Base-by-base conservation (phyloP, 92 coral and sea anemone species). In the Porites cylindrica region DNA sequence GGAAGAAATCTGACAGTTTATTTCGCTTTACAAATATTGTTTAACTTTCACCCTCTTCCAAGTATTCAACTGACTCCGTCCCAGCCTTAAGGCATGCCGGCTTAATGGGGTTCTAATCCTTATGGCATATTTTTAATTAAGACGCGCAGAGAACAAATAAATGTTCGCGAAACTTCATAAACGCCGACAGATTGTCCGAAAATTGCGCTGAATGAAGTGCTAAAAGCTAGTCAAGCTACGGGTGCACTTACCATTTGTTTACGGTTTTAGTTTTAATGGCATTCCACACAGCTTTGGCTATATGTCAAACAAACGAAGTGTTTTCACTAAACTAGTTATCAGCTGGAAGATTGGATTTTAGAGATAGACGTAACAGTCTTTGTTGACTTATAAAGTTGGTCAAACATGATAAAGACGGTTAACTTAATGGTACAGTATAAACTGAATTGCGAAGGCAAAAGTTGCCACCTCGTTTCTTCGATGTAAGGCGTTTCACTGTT, bases 161-260 rank as follows among this genome's bases (percentile, higher is more conserved):
- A 47, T 59, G 59, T 71, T 70, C 66, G 59, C 32, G 20, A 3
- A 51, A 81, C 60, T 61, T 70, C 86, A 82, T 52, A 82, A 82
- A 72, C 43, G 86, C 86, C 86, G 86, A 70, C 85, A 11, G 77
- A 43, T 82, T 71, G 66, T 16, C 11, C 58, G 26, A 82, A 50
- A 70, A 59, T 67, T 16, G 66, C 5, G 85, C 23, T 68, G 51
- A 71, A 82, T 38, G 20, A 32, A 81, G 77, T 70, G 77, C 68
- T 69, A 70, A 70, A 70, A 81, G 77, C 47, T 4, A 38, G 47
- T 38, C 47, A 38, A 38, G 47, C 85, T 12, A 51, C 19, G 26
- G 53, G 16, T 51, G 19, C 77, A 54, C 20, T 71, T 71, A 54
- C 13, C 53, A 56, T 72, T 71, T 82, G 70, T 82, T 61, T 82